Base-by-base conservation (phyloP, 2,888 invertebrate genomes). In the Adelphocoris suturalis region DNA sequence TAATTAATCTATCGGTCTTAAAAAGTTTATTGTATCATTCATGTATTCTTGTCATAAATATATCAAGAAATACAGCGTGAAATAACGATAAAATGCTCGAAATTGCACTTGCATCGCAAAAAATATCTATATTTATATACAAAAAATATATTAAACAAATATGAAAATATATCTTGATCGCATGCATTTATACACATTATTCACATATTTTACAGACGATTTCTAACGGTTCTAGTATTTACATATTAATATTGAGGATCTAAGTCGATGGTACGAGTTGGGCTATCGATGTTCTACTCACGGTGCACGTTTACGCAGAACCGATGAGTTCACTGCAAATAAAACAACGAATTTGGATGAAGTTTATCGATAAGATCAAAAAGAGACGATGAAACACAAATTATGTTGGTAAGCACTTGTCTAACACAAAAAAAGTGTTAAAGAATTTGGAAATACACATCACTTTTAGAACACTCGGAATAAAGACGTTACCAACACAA, bases 281-380 rank as follows among this genome's bases (percentile, higher is more conserved):
- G 68, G 23, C 23, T 12, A 68, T 68, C 68, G 68, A 68, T 68
- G 68, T 23, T 23, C 13, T 23, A 68, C 13, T 68, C 68, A 68
- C 68, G 11, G 27, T 68, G 68, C 2, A 7, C 37, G 37, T 37
- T 68, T 37, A 85, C 61, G 85, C 85, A n/a, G 85, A 85, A 55
- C 85, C 85, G n/a, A 85, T 85, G 3, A 85, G 19, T 28, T 85
- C 85, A 28, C 85, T 85, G 57, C 0, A 61, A 85, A 85, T 47
- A 82, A 61, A 52, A 82, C 27, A 52, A 3, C 11, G n/a, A 19
- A 85, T n/a, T 14, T 61, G 61, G 7, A 57, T 48, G 2, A 55
- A 28, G 2, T 37, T 37, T 2, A 7, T 37, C 37, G 37, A 4
- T 37, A 37, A 37, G 37, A 37, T 37, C 3, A 37, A 37, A 7